Evolutionary conservation across 2,797 vertebrate genomes (phyloP), one percentile per base, ranked within the genome.

Genomic region (Micromesistius poutassou): DNA sequence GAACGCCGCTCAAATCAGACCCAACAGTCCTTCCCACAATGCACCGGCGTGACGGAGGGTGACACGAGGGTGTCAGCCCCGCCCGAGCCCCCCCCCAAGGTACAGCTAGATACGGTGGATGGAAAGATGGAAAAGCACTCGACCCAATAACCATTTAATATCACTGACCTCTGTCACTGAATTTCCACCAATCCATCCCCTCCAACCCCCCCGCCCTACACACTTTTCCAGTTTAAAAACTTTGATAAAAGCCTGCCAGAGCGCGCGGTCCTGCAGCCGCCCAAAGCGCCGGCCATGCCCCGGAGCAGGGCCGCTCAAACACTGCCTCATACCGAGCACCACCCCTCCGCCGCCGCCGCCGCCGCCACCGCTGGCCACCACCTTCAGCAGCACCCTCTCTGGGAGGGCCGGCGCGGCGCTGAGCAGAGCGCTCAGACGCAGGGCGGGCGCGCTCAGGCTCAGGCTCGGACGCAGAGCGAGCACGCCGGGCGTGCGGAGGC

Each of bases 51-150:
- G 93, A 90, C 90, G 84, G 90, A 91, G 85, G 88, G 92, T 92
- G 95, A 94, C 81, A 84, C 86, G 79, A 84, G 91, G 90, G 95
- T 95, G 83, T 91, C 82, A 38, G 80, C 80, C 72, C 92, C 90
- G 81, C 93, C 91, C 14, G 91, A 93, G 86, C 91, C 94, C 81
- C 91, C 93, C 81, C 91, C 93, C 78, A 94, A 94, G 92, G 93
- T 87, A 86, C 96, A 98, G 97, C 97, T 99, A 90, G 81, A 81
- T n/a, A 79, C 75, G 71, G 30, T n/a, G n/a, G n/a, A n/a, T n/a
- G 79, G 76, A 50, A 19, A 33, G 36, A 12, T 8, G 28, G 35
- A 2, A 30, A 5, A 78, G n/a, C 5, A 40, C 8, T 8, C n/a
- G 30, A 25, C 31, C 68, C 16, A 0, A 28, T 9, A 70, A 55